Conservation (phyloP, 1,140 invertebrate genomes). For the Ooceraea biroi region DNA sequence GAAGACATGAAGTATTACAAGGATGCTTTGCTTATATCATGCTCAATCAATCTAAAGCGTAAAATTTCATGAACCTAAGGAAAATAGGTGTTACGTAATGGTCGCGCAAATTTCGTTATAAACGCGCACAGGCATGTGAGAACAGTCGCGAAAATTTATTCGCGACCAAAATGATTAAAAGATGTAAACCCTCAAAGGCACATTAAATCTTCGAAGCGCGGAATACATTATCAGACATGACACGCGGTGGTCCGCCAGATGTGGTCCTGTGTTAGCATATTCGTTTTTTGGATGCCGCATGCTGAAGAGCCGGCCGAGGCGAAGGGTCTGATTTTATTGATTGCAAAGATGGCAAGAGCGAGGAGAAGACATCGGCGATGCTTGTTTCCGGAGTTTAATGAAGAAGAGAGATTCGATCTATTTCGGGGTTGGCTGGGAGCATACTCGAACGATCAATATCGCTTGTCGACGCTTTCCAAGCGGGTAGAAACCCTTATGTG, state of each 20-base stretch:
- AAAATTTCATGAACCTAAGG: no score
- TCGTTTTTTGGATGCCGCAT: slow-evolving; percentile 7
- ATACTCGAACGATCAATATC: slow-evolving; percentile 59
- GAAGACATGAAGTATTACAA: no score
- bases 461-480: slow-evolving; percentile 53
- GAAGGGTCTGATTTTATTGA: slow-evolving; percentile 24
- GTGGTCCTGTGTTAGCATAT: neutral
- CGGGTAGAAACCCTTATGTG: slow-evolving; percentile 17
- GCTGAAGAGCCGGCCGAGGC: neutral
- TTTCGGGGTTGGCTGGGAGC: slow-evolving; percentile 39
- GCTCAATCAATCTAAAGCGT: no score
- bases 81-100: neutral
- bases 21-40: no score
- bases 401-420: slow-evolving; percentile 54
- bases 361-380: slow-evolving; percentile 11
- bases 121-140: neutral
- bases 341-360: slow-evolving; percentile 27
- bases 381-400: slow-evolving; percentile 43
- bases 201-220: neutral
- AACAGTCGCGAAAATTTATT: neutral
- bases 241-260: neutral
- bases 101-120: neutral
- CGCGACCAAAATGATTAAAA: neutral
- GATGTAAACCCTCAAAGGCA: neutral
- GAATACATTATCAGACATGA: neutral